Conservation (phyloP, 2,888 invertebrate species). For the Thereva unica region DNA sequence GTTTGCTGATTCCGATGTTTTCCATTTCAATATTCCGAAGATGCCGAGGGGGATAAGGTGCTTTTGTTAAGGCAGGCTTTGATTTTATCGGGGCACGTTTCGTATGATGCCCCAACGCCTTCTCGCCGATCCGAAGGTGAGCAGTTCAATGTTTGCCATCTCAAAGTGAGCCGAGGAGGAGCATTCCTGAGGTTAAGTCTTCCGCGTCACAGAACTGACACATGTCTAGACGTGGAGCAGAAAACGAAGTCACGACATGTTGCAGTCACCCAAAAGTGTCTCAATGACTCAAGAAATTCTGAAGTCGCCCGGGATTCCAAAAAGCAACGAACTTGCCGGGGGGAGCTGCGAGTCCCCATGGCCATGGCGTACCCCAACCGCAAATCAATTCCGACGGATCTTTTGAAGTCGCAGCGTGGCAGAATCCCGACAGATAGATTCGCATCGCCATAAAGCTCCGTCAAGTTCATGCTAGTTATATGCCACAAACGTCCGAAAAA, state of each 20-base stretch:
- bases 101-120: not conserved
- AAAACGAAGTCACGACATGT: constrained; percentile 22
- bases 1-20: constrained; percentile 19
- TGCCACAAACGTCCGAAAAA: constrained; percentile 20
- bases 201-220: constrained; percentile 13
- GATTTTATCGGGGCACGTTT: constrained; percentile 8
- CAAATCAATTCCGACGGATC: constrained; percentile 21
- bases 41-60: constrained; percentile 4
- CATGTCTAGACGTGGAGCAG: constrained; percentile 8
- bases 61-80: constrained; percentile 2
- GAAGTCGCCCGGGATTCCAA: not conserved
- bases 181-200: constrained; percentile 17
- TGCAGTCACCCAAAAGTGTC: not conserved
- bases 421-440: constrained; percentile 1
- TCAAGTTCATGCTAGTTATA: constrained; percentile 7
- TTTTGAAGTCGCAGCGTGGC: constrained; percentile 12
- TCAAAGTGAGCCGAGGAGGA: not conserved
- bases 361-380: constrained; percentile 11
- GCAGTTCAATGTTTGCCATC: constrained; percentile 1
- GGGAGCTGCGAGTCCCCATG: not conserved
- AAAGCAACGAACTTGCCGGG: not conserved
- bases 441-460: too few relatives aligned
- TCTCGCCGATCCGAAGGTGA: constrained; percentile 8
- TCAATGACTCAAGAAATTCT: constrained; percentile 4
- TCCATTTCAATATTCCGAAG: constrained; percentile 12